Base-by-base conservation (phyloP, 2,797 vertebrate species). In the Schizopygopsis malacanthus region DNA sequence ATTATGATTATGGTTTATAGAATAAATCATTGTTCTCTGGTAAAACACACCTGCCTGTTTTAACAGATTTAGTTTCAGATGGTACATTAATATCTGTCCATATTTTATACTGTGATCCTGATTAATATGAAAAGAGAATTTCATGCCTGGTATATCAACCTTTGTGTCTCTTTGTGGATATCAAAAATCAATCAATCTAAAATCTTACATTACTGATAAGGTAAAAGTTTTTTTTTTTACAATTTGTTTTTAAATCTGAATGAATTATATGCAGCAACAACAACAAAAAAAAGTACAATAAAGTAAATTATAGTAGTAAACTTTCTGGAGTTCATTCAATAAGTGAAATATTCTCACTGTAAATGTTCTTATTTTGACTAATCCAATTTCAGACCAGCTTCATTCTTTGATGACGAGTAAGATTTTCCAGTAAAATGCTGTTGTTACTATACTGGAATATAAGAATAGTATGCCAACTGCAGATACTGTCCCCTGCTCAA, bases 1-100 rank as follows among this genome's bases (percentile, higher is more conserved):
- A 97, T 47, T 98, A 93, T 86, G 97, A 99, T 92, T 96, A 94
- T 9, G 97, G 97, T 20, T 94, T 98, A 56, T 97, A 93, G 84
- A 91, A 72, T 22, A 65, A 83, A n/a, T 83, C 5, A 28, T 75
- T 63, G 37, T 47, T 45, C 15, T 43, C 10, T 75, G 41, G 41
- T 76, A 72, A 47, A 59, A 33, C 50, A 47, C 15, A 52, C 33
- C 50, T 70, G 12, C 52, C 25, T 37, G 41, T 15, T 75, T 83
- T 6, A 75, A 50, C 70, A n/a, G 28, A 63, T 37, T 6, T 73
- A 22, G 4, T 37, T 18, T 16, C 28, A 37, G 28, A 37, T 37
- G 54, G 25, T 9, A 16, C 22, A 10, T 59, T 76, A 54, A 54
- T 76, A 37, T 54, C 45, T 2, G 8, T 50, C 71, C 28, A 76